Evolutionary conservation across 1,140 invertebrate genomes (phyloP).

Genomic region (Platyura marginata): DNA sequence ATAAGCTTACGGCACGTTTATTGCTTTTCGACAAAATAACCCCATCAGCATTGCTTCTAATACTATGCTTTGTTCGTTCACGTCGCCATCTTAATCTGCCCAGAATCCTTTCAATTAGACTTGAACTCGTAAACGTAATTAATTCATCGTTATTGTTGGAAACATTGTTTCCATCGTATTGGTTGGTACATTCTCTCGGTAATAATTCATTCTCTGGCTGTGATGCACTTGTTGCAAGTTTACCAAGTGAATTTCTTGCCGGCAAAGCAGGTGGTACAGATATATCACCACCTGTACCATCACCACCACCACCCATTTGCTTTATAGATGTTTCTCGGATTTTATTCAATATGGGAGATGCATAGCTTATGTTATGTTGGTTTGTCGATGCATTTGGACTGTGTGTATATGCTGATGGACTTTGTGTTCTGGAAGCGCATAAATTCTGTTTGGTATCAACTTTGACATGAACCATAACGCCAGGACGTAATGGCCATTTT

Average conservation of each 20-base stretch:
- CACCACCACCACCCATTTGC: too few species aligned
- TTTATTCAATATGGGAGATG: background rate
- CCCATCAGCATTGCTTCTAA: background rate
- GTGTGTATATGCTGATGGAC: background rate
- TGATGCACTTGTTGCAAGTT: background rate
- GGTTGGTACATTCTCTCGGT: background rate
- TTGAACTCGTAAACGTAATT: background rate
- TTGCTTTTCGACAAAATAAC: background rate
- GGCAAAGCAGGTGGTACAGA: background rate
- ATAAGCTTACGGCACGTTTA: background rate
- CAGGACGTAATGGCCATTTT: constrained; percentile 75
- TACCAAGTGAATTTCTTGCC: background rate
- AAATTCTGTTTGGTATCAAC: constrained; percentile 30
- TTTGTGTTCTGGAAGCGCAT: constrained; percentile 16
- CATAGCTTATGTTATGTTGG: background rate
- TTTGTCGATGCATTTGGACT: background rate
- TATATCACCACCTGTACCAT: too few species aligned
- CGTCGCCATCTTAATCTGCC: background rate
- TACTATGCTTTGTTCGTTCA: background rate
- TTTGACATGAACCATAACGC: constrained; percentile 72
- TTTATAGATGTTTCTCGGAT: background rate
- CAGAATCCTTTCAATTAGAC: background rate
- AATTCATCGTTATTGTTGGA: background rate
- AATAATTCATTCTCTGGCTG: background rate
- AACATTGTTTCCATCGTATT: background rate